Evolutionary conservation across 1,140 invertebrate genomes (phyloP).

Genomic region (Drosophila takahashii): DNA sequence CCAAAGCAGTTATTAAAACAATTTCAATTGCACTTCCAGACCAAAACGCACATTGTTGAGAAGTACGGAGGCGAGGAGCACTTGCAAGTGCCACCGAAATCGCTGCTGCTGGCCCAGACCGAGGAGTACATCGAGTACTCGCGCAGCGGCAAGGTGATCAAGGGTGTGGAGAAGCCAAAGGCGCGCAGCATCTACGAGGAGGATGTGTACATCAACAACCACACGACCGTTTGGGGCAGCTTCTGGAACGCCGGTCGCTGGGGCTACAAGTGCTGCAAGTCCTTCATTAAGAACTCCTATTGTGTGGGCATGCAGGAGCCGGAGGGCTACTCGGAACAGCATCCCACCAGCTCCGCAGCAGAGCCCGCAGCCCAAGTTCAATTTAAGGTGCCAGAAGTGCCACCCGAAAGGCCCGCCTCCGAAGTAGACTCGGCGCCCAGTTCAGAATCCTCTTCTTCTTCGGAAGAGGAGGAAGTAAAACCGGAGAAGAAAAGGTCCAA

Average conservation of each 20-base stretch:
- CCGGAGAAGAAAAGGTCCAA: constrained; percentile 87
- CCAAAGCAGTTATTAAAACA: not conserved
- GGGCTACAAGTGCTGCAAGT: constrained; percentile 99
- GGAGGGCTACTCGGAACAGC: constrained; percentile 58
- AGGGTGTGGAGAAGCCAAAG: constrained; percentile 94
- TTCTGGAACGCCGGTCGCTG: constrained; percentile 96
- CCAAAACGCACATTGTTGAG: constrained; percentile 80
- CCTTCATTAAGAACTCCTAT: constrained; percentile 90
- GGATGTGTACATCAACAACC: constrained; percentile 96
- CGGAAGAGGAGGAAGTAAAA: constrained; percentile 56
- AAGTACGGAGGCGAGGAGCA: constrained; percentile 93
- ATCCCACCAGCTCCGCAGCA: constrained; percentile 77
- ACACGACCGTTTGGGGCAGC: constrained; percentile 97
- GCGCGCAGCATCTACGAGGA: constrained; percentile 96
- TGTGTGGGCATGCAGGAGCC: constrained; percentile 85
- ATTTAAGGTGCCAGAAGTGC: constrained; percentile 9
- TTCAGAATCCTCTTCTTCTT: constrained; percentile 62
- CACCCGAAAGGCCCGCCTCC: constrained; percentile 54
- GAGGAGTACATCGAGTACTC: constrained; percentile 99
- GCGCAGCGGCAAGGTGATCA: constrained; percentile 93
- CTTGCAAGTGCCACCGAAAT: constrained; percentile 92
- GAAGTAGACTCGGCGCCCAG: constrained; percentile 71
- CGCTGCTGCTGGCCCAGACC: constrained; percentile 96
- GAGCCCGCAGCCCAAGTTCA: constrained; percentile 15
- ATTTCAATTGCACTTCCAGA: constrained; percentile 36